phyloP scores from a whole-genome alignment of 2,888 invertebrate species.

The Clistopyga incitator region DNA sequence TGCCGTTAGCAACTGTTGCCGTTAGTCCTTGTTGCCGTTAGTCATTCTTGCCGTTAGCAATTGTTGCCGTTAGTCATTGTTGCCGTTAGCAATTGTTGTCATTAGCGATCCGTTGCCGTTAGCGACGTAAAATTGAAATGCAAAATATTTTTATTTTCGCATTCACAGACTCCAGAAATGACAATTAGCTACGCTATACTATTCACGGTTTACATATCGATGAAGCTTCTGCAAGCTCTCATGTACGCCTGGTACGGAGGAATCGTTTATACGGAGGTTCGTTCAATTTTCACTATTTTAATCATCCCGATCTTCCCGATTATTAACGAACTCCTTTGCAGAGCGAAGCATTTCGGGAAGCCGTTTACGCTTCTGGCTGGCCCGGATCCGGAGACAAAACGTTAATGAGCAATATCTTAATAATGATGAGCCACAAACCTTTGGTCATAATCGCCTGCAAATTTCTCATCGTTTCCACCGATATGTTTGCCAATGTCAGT shows the following conservation, averaged over 20 bases:
- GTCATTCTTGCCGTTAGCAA: no score
- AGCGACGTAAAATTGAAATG: no score
- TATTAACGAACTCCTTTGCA: conserved; percentile 44
- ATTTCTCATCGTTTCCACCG: conserved; percentile 70
- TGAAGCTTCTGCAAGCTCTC: conserved; percentile 65
- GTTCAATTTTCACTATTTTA: not conserved
- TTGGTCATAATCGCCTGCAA: conserved; percentile 69
- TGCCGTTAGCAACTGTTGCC: no score
- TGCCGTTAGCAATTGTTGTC: no score
- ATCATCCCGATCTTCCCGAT: not conserved
- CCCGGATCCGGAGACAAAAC: conserved; percentile 59
- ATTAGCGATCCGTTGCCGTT: no score
- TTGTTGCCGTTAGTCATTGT: no score
- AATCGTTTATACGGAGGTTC: conserved; percentile 60
- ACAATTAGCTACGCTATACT: conserved; percentile 53
- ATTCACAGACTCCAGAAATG: conserved; percentile 51
- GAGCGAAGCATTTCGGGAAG: conserved; percentile 71
- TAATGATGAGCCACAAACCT: conserved; percentile 72
- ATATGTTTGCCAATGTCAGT: conserved; percentile 73
- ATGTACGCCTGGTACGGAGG: conserved; percentile 69
- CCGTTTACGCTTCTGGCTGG: conserved; percentile 73
- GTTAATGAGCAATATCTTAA: conserved; percentile 67
- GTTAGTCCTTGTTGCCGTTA: no score
- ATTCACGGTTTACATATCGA: conserved; percentile 52
- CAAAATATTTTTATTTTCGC: no score